phyloP scores from a whole-genome alignment of 2,888 invertebrate species.

The Ernsta delagoae region DNA sequence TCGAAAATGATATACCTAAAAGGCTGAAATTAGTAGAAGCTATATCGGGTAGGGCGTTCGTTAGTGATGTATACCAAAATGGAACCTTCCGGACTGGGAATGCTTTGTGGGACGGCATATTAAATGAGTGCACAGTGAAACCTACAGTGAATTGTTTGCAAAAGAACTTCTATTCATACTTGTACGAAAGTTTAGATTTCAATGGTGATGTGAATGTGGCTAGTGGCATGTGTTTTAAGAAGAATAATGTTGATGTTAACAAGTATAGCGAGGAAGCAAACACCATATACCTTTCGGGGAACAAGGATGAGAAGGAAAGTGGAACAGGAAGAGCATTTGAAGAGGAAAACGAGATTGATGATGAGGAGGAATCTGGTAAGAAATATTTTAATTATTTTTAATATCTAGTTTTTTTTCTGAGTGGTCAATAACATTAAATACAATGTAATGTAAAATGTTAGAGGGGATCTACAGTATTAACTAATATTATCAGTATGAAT shows the following conservation, averaged over 20 bases:
- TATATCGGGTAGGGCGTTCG: conserved; percentile 64
- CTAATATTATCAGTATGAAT: no score
- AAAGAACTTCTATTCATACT: conserved; percentile 90
- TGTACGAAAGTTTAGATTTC: conserved; percentile 87
- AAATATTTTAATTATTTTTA: conserved; percentile 16
- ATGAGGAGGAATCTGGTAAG: conserved; percentile 72
- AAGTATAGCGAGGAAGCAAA: conserved; percentile 84
- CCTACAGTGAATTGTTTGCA: conserved; percentile 91
- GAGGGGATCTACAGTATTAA: no score
- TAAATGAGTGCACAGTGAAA: conserved; percentile 88
- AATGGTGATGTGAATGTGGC: conserved; percentile 87
- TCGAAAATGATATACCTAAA: conserved; percentile 58
- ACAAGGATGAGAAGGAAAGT: conserved; percentile 54
- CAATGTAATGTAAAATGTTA: no score
- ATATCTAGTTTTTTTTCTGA: no score
- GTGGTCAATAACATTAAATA: no score
- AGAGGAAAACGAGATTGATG: conserved; percentile 70
- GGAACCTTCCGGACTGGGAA: conserved; percentile 86
- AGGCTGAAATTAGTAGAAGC: conserved; percentile 66
- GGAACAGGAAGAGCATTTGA: conserved; percentile 58
- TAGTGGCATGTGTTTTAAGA: conserved; percentile 86
- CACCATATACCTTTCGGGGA: conserved; percentile 72
- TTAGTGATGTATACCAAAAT: conserved; percentile 72
- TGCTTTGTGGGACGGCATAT: conserved; percentile 89
- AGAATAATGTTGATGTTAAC: conserved; percentile 86